Conservation (phyloP, 2,113 vertebrate genomes). For the Sporophila hypoxantha region DNA sequence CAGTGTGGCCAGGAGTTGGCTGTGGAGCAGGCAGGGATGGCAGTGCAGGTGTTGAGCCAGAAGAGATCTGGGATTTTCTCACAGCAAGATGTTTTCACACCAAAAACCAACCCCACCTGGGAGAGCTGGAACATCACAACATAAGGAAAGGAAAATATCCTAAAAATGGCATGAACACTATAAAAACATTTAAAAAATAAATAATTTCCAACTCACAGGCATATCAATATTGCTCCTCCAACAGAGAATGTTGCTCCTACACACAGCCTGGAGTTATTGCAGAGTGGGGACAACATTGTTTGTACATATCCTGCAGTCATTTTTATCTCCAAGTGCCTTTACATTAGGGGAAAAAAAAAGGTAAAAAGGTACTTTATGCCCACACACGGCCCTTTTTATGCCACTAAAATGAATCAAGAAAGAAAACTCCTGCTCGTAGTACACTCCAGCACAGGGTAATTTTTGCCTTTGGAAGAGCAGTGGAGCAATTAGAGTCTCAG, state of each 20-base stretch:
- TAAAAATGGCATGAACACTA: not conserved
- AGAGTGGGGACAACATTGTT: not conserved
- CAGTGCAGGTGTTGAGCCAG: not conserved
- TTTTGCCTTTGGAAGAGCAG: not conserved
- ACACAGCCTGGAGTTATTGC: not conserved
- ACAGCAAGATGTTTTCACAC: not conserved
- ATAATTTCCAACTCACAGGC: not conserved
- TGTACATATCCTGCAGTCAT: not conserved
- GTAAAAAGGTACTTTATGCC: not conserved
- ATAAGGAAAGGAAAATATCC: not conserved
- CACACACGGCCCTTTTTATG: not conserved
- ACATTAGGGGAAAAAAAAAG: not conserved
- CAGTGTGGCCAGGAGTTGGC: accelerated
- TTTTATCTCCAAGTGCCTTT: not conserved
- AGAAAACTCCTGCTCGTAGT: not conserved
- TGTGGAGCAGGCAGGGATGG: not conserved
- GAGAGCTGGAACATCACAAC: not conserved
- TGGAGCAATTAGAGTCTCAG: not conserved
- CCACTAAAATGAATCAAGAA: not conserved
- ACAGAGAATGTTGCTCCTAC: accelerated
- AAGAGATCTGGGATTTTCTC: not conserved
- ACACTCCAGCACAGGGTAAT: not conserved
- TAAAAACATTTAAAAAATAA: not conserved
- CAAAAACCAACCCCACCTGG: not conserved
- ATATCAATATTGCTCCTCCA: not conserved